phyloP scores from a whole-genome alignment of 2,888 invertebrate genomes.

The Lypha dubia region DNA sequence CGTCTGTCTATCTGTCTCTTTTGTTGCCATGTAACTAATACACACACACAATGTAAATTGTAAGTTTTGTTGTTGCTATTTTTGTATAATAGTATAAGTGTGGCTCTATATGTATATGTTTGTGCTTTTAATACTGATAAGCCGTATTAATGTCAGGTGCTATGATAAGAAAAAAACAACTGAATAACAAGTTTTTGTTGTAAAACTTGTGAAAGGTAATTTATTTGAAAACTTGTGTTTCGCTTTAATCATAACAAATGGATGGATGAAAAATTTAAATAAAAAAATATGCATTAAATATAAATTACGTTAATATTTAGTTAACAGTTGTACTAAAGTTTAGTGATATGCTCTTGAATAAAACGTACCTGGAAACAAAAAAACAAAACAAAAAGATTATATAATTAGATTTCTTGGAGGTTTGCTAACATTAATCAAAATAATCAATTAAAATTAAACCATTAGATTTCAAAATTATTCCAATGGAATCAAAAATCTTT shows the following conservation, averaged over 20 bases:
- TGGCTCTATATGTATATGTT: slow-evolving; percentile 1
- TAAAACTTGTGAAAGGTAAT: slow-evolving; percentile 22
- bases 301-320: slow-evolving; percentile 13
- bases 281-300: not conserved
- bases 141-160: slow-evolving; percentile 52
- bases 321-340: no score
- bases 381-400: no score
- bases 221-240: slow-evolving; percentile 8
- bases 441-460: no score
- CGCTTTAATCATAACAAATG: slow-evolving; percentile 9
- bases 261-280: not conserved
- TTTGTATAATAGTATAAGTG: not conserved
- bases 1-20: no score
- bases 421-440: no score
- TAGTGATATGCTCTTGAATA: not conserved
- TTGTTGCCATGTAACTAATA: slow-evolving; percentile 8
- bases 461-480: no score
- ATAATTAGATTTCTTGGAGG: not conserved
- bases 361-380: slow-evolving; percentile 35
- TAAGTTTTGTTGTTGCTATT: slow-evolving; percentile 9
- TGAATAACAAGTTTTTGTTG: slow-evolving; percentile 15
- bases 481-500: no score
- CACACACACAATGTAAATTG: slow-evolving; percentile 13
- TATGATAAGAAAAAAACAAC: slow-evolving; percentile 27
- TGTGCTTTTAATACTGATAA: slow-evolving; percentile 33